A percentile compares a stretch with the other conserved stretches of the same genome.
Evolutionary conservation across 1,140 invertebrate species (phyloP).

Genomic region (Drosophila nikananu): DNA sequence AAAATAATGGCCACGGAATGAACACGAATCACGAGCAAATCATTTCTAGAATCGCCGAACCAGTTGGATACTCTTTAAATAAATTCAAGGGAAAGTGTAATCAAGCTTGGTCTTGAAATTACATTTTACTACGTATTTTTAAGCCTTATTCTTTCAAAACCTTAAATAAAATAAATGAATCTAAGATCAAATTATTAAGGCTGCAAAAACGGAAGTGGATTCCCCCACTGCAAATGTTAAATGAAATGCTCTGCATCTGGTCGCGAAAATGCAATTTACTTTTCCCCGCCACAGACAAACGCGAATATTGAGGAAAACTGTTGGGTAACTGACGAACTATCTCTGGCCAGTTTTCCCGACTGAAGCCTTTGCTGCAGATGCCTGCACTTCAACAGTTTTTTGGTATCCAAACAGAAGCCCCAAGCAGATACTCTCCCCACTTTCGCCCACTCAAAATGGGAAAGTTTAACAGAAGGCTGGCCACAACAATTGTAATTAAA

Average conservation of each 20-base stretch:
- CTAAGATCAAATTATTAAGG: not conserved
- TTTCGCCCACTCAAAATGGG: not conserved
- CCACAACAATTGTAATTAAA: slow-evolving; percentile 81
- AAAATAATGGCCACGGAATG: slow-evolving; percentile 69
- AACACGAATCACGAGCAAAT: slow-evolving; percentile 69
- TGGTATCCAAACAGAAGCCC: slow-evolving; percentile 32
- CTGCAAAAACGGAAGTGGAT: not conserved
- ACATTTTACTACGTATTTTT: too few species aligned
- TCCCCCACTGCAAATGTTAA: slow-evolving; percentile 49
- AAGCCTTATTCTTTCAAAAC: not conserved
- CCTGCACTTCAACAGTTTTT: slow-evolving; percentile 31
- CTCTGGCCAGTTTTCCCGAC: slow-evolving; percentile 17
- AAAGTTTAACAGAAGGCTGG: slow-evolving; percentile 37
- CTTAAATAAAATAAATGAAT: not conserved
- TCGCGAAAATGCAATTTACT: slow-evolving; percentile 80
- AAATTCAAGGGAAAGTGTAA: not conserved
- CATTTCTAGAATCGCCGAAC: slow-evolving; percentile 11
- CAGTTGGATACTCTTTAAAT: not conserved
- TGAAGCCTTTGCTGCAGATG: slow-evolving; percentile 21
- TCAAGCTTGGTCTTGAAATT: not conserved
- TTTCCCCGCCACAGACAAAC: slow-evolving; percentile 30
- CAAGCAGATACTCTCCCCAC: slow-evolving; percentile 1
- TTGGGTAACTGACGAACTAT: slow-evolving; percentile 27
- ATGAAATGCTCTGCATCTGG: slow-evolving; percentile 57
- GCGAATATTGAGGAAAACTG: slow-evolving; percentile 21